Evolutionary conservation across 2,888 invertebrate species (phyloP), one percentile per base, ranked within the genome.

Genomic region (Hirtodrosophila cameraria): DNA sequence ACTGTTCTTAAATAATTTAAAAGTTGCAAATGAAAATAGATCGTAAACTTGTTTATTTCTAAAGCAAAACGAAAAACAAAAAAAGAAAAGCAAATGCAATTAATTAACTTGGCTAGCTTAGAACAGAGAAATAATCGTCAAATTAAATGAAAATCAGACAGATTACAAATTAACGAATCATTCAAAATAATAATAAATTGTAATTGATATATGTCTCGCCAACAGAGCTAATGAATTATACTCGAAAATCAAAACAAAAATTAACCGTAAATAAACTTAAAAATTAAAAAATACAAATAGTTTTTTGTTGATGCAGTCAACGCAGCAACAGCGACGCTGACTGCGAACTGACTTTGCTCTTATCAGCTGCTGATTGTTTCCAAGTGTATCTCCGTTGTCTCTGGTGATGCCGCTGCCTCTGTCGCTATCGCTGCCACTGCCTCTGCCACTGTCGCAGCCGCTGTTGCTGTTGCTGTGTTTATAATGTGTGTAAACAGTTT

Each of bases 181-280:
- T 59, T 63, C 48, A 27, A 61, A 48, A 49, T 53, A 58, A 45
- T 28, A 48, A 30, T 55, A 45, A 50, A 33, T 43, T 30, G 41
- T 49, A 49, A 67, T 35, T 41, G 46, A 41, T 54, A 30, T 54
- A 23, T 60, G 39, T 61, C 36, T 50, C 50, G 31, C 48, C 30
- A 28, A 23, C 33, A n/a, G 39, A 30, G 35, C 45, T 55, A 39
- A 13, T 23, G 8, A 25, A n/a, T 58, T 48, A 48, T 66, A 66
- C 46, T 46, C 46, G 39, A 65, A 63, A 31, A n/a, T 13, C 33
- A 53, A 49, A 42, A 49, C 45, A 39, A 63, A 41, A 28, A 23
- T 50, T 25, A 7, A 45, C 12, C 28, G 31, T 39, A 57, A 49
- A 68, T 70, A 78, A 65, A 70, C 45, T 12, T 61, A 65, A 66